Evolutionary conservation across 2,888 invertebrate species (phyloP), one percentile per base, ranked within the genome.

Genomic region (Dinocampus coccinellae): DNA sequence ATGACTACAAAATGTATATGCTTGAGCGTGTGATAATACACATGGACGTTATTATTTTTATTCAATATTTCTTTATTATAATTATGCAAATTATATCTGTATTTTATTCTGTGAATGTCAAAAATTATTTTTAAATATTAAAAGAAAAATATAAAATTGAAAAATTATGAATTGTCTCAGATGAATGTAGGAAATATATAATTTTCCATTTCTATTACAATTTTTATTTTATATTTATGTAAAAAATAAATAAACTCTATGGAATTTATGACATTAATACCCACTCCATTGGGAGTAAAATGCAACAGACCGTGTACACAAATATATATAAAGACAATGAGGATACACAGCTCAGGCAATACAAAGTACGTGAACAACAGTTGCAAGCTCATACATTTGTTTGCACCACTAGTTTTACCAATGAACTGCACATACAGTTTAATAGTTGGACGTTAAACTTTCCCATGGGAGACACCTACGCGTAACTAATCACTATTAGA

Each of bases 381-480:
- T 63, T 33, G 70, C 62, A 72, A 63, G 68, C 70, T 68, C 58
- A 53, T 55, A 36, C 55, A 29, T 36, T 16, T 7, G 26, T 55
- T 13, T n/a, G n/a, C 24, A n/a, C 47, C 39, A 68, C 47, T 47
- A 47, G 47, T 16, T 61, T 58, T 65, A 58, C 69, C 75, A 72
- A 73, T 77, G 70, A 73, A 75, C 76, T 70, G 53, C 57, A 58
- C 39, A 11, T n/a, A n/a, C 71, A 62, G 65, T 69, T 73, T 74
- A 76, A 75, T 74, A 73, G 75, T 72, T 71, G 69, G 65, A 55
- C 69, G 73, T 74, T 75, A 73, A 77, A 73, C 60, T 75, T 74
- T 65, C 68, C 74, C 72, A 58, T 52, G 74, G 53, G 70, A 69
- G 64, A 58, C 34, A 67, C 53, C 34, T 53, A 64, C 53, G 34